A percentile compares a stretch with the other conserved stretches of the same genome.
phyloP scores from a whole-genome alignment of 2,113 vertebrate species.

The Mustelus asterias region DNA sequence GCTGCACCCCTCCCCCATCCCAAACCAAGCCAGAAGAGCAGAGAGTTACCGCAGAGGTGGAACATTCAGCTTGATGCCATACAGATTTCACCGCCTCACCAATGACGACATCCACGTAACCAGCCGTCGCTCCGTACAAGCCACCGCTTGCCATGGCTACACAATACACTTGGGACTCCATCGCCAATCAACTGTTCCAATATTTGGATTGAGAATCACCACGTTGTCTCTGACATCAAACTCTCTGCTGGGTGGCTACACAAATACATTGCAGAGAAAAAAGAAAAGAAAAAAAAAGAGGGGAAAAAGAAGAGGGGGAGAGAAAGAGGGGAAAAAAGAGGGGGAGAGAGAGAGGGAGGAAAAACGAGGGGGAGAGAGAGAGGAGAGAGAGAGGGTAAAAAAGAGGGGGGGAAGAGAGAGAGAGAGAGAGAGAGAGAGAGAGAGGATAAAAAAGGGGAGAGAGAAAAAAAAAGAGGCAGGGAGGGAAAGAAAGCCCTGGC shows the following conservation, averaged over 20 bases:
- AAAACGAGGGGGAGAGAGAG: too few relatives aligned
- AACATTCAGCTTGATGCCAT: background rate
- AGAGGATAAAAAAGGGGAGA: too few relatives aligned
- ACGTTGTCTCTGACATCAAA: background rate
- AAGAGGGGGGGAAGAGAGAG: too few relatives aligned
- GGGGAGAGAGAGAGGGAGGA: too few relatives aligned
- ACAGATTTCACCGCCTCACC: background rate
- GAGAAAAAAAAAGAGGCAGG: background rate
- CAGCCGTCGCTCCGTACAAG: background rate
- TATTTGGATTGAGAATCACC: background rate
- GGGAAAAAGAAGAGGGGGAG: background rate
- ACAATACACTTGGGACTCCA: background rate
- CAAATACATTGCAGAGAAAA: background rate
- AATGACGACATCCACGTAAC: too few relatives aligned
- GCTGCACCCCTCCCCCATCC: background rate
- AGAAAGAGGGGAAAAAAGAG: background rate
- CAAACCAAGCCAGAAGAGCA: background rate
- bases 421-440: too few relatives aligned
- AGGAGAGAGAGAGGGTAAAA: background rate
- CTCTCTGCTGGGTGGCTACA: background rate
- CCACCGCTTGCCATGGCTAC: background rate
- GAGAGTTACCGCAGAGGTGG: background rate
- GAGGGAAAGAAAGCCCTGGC: background rate
- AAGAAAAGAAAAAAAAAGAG: background rate
- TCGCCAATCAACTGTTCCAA: background rate